Evolutionary conservation across 1,140 invertebrate genomes (phyloP).

Genomic region (Gonatopus flavifemur): DNA sequence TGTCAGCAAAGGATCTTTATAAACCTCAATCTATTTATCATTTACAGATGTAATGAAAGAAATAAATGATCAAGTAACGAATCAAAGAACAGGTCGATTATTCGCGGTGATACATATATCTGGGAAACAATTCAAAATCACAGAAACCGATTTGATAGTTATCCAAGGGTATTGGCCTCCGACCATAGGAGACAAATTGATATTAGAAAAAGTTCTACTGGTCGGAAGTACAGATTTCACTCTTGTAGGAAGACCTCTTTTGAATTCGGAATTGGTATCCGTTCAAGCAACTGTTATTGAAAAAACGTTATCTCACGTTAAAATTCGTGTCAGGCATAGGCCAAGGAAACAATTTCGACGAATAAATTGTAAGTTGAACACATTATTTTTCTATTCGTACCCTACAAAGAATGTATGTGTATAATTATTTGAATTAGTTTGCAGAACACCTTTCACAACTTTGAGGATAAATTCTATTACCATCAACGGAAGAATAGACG

Average conservation of each 20-base stretch:
- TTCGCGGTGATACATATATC: slow-evolving; percentile 84
- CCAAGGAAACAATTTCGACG: slow-evolving; percentile 76
- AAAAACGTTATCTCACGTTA: slow-evolving; percentile 84
- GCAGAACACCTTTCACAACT: slow-evolving; percentile 70
- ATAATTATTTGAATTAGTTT: slow-evolving; percentile 57
- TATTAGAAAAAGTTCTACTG: slow-evolving; percentile 84
- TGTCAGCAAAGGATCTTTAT: not conserved
- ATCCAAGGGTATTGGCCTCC: slow-evolving; percentile 84
- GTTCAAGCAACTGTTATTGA: slow-evolving; percentile 87
- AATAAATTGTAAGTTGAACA: slow-evolving; percentile 67
- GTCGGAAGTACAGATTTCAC: slow-evolving; percentile 86
- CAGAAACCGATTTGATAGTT: slow-evolving; percentile 81
- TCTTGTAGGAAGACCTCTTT: slow-evolving; percentile 77
- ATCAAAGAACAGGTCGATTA: slow-evolving; percentile 66
- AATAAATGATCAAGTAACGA: slow-evolving; percentile 64
- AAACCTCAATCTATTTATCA: not conserved
- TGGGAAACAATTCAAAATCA: slow-evolving; percentile 87
- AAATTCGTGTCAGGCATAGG: slow-evolving; percentile 74
- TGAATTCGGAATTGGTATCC: slow-evolving; percentile 73
- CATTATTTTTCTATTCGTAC: not conserved
- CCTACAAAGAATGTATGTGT: not conserved
- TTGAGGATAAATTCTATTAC: slow-evolving; percentile 73
- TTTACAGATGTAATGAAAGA: slow-evolving; percentile 55
- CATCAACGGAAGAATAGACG: slow-evolving; percentile 53
- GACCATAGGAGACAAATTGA: slow-evolving; percentile 78